Conservation (phyloP, 2,113 vertebrate species). For the Ibidorhyncha struthersii region DNA sequence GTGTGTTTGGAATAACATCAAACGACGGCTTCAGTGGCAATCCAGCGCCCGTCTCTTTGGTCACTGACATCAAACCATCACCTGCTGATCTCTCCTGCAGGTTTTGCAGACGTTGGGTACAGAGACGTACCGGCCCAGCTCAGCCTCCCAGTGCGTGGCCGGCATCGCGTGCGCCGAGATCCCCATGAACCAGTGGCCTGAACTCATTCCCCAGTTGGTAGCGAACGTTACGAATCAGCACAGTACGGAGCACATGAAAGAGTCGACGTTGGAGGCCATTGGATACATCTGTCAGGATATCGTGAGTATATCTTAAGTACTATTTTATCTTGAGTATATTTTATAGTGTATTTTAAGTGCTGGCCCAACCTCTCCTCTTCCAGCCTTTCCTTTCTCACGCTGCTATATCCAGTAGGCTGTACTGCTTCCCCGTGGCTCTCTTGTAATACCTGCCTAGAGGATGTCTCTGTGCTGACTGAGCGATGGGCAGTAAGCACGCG, state of each 20-base stretch:
- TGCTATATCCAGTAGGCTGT: accelerated
- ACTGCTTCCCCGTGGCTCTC: background rate
- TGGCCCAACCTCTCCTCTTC: background rate
- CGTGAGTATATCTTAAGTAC: conserved; percentile 75
- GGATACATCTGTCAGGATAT: conserved; percentile 99
- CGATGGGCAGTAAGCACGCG: accelerated
- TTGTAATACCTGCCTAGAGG: accelerated
- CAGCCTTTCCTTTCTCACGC: background rate
- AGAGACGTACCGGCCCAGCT: conserved; percentile 96
- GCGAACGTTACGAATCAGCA: conserved; percentile 94
- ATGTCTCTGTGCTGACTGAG: background rate
- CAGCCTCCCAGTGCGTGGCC: conserved; percentile 95
- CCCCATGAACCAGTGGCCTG: conserved; percentile 95
- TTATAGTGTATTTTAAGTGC: background rate
- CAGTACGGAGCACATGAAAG: conserved; percentile 99
- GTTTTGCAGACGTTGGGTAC: conserved; percentile 96
- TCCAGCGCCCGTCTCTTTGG: accelerated
- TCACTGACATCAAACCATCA: accelerated
- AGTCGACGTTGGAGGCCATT: conserved; percentile 97
- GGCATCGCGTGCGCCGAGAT: conserved; percentile 98
- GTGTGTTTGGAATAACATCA: accelerated
- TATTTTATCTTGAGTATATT: too few relatives aligned
- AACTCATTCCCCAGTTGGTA: conserved; percentile 95
- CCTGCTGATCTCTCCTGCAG: conserved; percentile 51
- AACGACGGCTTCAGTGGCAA: accelerated